Evolutionary conservation across 2,888 invertebrate species (phyloP).

Genomic region (Drepana falcataria): DNA sequence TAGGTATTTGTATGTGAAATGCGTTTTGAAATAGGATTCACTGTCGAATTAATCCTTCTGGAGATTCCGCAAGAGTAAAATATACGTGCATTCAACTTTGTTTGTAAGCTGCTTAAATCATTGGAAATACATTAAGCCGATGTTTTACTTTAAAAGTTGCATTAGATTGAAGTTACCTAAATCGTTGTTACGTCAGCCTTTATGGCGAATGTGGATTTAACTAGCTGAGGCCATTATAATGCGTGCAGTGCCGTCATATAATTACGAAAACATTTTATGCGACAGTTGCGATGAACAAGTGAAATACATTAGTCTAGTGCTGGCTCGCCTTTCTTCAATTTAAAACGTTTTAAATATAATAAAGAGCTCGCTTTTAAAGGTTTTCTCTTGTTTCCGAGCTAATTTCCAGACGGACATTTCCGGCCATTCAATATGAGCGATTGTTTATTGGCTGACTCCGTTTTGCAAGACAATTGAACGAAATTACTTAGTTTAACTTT

Average conservation of each 20-base stretch:
- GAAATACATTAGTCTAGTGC: slow-evolving; percentile 55
- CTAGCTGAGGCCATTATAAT: background rate
- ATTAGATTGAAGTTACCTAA: background rate
- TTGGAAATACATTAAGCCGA: background rate
- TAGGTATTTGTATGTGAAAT: slow-evolving; percentile 79
- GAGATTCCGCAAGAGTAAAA: slow-evolving; percentile 18
- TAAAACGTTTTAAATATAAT: slow-evolving; percentile 68
- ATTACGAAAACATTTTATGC: slow-evolving; percentile 28
- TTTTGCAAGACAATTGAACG: slow-evolving; percentile 70
- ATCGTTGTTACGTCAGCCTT: background rate
- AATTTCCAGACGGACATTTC: slow-evolving; percentile 76
- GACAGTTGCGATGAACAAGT: slow-evolving; percentile 38
- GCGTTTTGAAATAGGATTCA: slow-evolving; percentile 74
- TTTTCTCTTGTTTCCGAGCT: slow-evolving; percentile 74
- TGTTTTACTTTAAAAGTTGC: background rate
- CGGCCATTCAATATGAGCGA: slow-evolving; percentile 77
- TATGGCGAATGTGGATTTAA: background rate
- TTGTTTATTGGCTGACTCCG: slow-evolving; percentile 70
- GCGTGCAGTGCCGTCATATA: slow-evolving; percentile 24
- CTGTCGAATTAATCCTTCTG: slow-evolving; percentile 62
- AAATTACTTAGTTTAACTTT: slow-evolving; percentile 57
- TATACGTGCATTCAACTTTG: background rate
- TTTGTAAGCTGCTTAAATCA: background rate
- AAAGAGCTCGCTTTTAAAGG: slow-evolving; percentile 66
- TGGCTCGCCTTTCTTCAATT: slow-evolving; percentile 49